Percentiles rank a stretch among this genome's conserved stretches.
Evolutionary conservation across 1,140 invertebrate genomes (phyloP).

Genomic region (Meloidogyne floridensis): DNA sequence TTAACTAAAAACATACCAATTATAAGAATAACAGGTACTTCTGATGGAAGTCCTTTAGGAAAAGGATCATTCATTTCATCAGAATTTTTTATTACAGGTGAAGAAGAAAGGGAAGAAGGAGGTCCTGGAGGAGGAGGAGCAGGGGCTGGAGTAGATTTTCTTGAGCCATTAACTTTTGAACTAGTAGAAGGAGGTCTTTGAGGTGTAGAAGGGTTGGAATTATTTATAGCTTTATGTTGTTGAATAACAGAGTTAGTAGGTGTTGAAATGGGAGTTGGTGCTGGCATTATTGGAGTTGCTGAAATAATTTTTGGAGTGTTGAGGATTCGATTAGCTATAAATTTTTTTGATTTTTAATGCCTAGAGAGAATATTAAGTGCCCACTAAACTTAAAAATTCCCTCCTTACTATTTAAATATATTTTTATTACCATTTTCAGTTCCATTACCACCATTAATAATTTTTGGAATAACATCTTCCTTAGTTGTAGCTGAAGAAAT

Average conservation of each 20-base stretch:
- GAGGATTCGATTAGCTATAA: too few species aligned
- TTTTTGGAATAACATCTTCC: not conserved
- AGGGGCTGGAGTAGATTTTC: not conserved
- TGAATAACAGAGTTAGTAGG: not conserved
- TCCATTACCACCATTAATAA: conserved; percentile 11
- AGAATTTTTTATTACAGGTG: not conserved
- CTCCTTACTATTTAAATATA: not conserved
- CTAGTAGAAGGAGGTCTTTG: not conserved
- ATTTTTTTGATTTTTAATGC: too few species aligned
- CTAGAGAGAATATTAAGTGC: too few species aligned
- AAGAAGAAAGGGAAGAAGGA: conserved; percentile 2
- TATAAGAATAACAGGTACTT: conserved; percentile 60
- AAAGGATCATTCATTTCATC: conserved; percentile 27
- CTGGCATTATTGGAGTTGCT: not conserved
- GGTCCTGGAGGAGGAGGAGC: not conserved
- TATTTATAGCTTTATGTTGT: not conserved
- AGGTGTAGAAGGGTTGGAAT: not conserved
- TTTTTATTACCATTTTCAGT: conserved; percentile 2
- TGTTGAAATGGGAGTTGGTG: not conserved
- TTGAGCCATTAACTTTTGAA: conserved; percentile 9
- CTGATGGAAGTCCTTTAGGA: conserved; percentile 52
- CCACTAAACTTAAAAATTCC: too few species aligned
- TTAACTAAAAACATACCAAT: conserved; percentile 40
- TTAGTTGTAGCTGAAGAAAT: not conserved
- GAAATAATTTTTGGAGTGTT: not conserved